Conservation (phyloP, 2,113 vertebrate genomes). For the Xiphophorus hellerii region DNA sequence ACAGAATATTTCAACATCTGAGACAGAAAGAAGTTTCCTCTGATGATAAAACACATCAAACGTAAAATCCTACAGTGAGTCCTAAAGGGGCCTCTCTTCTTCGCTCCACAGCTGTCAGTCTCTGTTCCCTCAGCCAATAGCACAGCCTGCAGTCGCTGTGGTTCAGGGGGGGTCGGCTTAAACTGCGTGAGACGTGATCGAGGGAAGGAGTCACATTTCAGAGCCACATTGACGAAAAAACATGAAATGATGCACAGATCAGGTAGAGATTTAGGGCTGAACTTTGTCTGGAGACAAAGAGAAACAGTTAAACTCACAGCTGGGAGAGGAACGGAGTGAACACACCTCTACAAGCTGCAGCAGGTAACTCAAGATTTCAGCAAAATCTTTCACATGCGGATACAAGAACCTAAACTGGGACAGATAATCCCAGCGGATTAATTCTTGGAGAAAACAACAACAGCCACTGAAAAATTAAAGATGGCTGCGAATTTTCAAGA, state of each 20-base stretch:
- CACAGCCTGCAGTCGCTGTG: slow-evolving; percentile 74
- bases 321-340: slow-evolving; percentile 54
- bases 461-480: too few relatives aligned
- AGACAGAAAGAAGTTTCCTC: slow-evolving; percentile 47
- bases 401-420: too few relatives aligned
- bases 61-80: slow-evolving; percentile 46
- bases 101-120: slow-evolving; percentile 77
- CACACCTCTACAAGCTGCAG: not conserved
- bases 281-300: slow-evolving; percentile 43
- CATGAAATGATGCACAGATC: slow-evolving; percentile 44
- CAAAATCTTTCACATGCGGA: too few relatives aligned
- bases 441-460: too few relatives aligned
- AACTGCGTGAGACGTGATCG: slow-evolving; percentile 80
- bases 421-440: too few relatives aligned
- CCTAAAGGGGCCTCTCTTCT: slow-evolving; percentile 66
- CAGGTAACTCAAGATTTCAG: too few relatives aligned
- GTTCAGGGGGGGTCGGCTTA: slow-evolving; percentile 69
- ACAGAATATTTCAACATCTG: slow-evolving; percentile 13
- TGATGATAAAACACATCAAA: slow-evolving; percentile 27
- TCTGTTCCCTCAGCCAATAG: slow-evolving; percentile 74
- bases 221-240: slow-evolving; percentile 53
- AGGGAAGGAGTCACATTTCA: slow-evolving; percentile 74
- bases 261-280: slow-evolving; percentile 24
- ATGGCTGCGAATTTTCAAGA: too few relatives aligned
- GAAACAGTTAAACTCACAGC: slow-evolving; percentile 60